Evolutionary conservation across 2,888 invertebrate genomes (phyloP).

Genomic region (Oscheius sp.): DNA sequence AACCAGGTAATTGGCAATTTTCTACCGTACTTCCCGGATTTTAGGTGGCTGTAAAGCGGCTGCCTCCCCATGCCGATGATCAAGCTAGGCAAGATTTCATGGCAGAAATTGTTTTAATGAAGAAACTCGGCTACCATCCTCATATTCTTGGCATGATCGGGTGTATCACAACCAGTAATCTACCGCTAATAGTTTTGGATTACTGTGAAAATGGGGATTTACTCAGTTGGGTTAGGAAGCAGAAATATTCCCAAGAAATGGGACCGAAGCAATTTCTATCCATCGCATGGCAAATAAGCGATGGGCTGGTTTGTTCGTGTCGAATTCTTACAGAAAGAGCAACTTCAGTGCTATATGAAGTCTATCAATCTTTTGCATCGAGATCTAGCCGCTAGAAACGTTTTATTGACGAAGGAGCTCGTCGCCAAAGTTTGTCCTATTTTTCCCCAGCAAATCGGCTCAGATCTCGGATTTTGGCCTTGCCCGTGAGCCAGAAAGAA

Average conservation of each 20-base stretch:
- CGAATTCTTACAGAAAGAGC: too few relatives aligned
- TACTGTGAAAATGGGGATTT: constrained; percentile 61
- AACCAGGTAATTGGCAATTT: too few relatives aligned
- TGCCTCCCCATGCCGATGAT: background rate
- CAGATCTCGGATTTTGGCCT: constrained; percentile 13
- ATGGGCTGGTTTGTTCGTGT: background rate
- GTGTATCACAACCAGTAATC: background rate
- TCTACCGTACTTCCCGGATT: background rate
- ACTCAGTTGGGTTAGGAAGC: constrained; percentile 51
- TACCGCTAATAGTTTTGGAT: constrained; percentile 61
- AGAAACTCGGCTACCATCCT: constrained; percentile 13
- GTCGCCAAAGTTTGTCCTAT: background rate
- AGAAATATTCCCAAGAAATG: constrained; percentile 16
- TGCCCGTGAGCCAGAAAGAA: background rate
- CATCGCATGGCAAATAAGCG: constrained; percentile 32
- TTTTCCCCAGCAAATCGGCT: background rate
- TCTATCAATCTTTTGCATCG: background rate
- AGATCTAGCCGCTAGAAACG: too few relatives aligned
- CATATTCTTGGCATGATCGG: constrained; percentile 18
- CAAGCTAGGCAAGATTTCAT: background rate
- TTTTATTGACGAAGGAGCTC: background rate
- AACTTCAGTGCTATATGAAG: background rate
- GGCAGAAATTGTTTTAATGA: constrained; percentile 2
- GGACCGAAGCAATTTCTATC: constrained; percentile 43
- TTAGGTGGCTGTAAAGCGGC: constrained; percentile 15